A percentile compares a stretch with the other conserved stretches of the same genome.
Conservation (phyloP, 1,140 invertebrate species). For the Habropoda laboriosa region DNA sequence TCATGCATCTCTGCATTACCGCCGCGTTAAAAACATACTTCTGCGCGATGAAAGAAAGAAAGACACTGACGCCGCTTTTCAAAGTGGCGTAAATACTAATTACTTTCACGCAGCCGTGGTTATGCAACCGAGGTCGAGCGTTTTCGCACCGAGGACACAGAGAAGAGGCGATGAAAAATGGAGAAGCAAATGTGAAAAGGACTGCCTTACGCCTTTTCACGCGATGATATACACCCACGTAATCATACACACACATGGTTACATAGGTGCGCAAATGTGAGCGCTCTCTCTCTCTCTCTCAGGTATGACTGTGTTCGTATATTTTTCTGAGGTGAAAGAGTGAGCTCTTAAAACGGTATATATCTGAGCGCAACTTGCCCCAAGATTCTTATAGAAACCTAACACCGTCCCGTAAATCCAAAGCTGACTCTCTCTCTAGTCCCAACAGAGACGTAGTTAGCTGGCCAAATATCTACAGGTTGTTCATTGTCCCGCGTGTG, state of each 20-base stretch:
- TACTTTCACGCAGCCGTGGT: conserved; percentile 55
- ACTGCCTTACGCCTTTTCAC: conserved; percentile 38
- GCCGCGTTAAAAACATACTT: conserved; percentile 55
- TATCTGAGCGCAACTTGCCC: conserved; percentile 22
- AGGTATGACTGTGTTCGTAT: no score
- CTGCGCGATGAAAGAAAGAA: conserved; percentile 54
- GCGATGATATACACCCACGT: not conserved
- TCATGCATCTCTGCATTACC: conserved; percentile 57
- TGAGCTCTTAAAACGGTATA: conserved; percentile 36
- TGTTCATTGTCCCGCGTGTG: conserved; percentile 72
- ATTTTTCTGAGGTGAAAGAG: conserved; percentile 23
- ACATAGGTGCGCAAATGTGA: no score
- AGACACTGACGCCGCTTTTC: conserved; percentile 55
- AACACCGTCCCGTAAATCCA: conserved; percentile 9
- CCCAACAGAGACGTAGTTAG: conserved; percentile 27
- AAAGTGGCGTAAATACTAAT: conserved; percentile 69
- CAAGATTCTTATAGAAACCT: conserved; percentile 42
- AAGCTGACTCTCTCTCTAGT: conserved; percentile 6
- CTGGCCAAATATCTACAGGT: conserved; percentile 75
- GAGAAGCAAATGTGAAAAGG: conserved; percentile 42
- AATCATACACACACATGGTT: no score
- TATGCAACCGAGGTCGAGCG: conserved; percentile 43
- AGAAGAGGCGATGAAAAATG: conserved; percentile 33
- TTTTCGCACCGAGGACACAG: conserved; percentile 42
- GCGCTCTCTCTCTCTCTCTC: no score